Conservation (phyloP, 2,797 vertebrate genomes). For the Garrulus glandarius region DNA sequence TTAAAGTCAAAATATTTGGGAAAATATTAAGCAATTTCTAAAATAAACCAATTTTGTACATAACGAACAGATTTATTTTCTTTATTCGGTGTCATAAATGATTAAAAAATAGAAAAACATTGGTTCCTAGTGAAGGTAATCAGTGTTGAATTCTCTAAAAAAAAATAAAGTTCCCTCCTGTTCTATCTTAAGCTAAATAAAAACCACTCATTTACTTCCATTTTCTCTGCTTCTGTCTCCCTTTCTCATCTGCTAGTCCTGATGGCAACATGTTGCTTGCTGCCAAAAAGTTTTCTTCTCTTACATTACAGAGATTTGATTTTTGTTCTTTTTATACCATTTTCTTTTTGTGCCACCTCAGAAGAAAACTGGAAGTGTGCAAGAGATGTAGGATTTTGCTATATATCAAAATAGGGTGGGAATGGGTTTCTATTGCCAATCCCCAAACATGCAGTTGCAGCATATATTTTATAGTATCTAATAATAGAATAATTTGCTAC, state of each 20-base stretch:
- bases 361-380: neutral
- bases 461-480: neutral
- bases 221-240: slow-evolving; percentile 2
- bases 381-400: neutral
- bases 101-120: slow-evolving; percentile 19
- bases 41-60: neutral
- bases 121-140: neutral
- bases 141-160: neutral
- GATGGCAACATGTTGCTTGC: neutral
- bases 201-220: neutral
- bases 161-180: neutral
- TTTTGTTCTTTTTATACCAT: neutral
- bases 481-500: neutral
- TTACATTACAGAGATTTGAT: neutral
- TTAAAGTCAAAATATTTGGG: slow-evolving; percentile 43
- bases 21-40: neutral
- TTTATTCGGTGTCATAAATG: neutral
- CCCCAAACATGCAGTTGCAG: neutral
- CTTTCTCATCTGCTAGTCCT: slow-evolving; percentile 19
- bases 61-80: slow-evolving; percentile 51
- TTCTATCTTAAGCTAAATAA: neutral
- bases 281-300: neutral
- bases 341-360: neutral
- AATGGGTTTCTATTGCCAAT: neutral
- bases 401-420: neutral